phyloP scores from a whole-genome alignment of 1,140 invertebrate species.

The Euwallacea fornicatus region DNA sequence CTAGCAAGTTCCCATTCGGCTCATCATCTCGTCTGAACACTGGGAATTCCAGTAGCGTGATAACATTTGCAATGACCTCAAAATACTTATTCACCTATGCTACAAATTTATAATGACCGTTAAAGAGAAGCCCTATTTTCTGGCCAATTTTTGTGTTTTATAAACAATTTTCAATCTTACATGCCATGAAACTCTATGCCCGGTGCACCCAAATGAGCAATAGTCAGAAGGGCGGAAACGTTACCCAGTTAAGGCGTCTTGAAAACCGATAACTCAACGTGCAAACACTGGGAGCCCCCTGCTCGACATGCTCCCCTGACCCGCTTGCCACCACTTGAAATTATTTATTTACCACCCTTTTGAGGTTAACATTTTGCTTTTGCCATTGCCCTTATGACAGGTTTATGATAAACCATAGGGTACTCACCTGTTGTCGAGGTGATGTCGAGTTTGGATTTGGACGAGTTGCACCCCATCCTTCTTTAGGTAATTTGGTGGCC shows the following conservation, averaged over 20 bases:
- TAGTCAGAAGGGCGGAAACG: too few species aligned
- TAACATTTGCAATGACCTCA: too few species aligned
- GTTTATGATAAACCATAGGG: background rate
- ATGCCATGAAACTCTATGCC: too few species aligned
- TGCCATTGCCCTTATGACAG: conserved; percentile 2
- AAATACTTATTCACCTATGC: too few species aligned
- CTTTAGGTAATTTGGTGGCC: background rate
- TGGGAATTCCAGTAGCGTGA: too few species aligned
- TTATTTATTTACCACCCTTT: background rate
- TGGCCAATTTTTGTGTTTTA: too few species aligned
- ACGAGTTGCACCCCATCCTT: conserved; percentile 8
- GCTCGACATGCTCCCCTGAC: background rate
- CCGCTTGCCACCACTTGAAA: background rate
- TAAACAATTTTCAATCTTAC: too few species aligned
- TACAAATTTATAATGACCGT: too few species aligned
- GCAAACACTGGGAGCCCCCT: background rate
- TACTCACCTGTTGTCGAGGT: background rate
- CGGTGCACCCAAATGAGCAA: too few species aligned
- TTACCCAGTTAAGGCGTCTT: background rate
- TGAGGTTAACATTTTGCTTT: conserved; percentile 6
- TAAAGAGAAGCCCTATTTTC: too few species aligned
- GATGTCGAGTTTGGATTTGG: conserved; percentile 8
- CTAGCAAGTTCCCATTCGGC: too few species aligned
- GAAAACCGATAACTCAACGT: background rate
- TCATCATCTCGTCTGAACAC: too few species aligned